Evolutionary conservation across 2,113 vertebrate genomes (phyloP).

Genomic region (Zosterops pallidus): DNA sequence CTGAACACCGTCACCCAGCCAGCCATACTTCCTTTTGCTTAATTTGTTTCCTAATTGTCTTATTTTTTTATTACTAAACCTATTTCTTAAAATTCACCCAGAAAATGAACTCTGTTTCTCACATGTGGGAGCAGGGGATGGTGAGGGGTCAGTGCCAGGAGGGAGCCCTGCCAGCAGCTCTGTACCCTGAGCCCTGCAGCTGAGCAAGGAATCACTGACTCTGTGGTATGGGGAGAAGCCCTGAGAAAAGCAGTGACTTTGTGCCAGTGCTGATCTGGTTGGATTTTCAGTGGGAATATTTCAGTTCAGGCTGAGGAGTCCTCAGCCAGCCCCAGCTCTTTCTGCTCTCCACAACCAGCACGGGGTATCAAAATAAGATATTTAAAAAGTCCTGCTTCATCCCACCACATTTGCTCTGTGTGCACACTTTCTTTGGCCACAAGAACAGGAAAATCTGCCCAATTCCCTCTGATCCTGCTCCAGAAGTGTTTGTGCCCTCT

Average conservation of each 20-base stretch:
- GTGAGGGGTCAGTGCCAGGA: background rate
- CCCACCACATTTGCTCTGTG: rapidly evolving
- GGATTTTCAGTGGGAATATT: rapidly evolving
- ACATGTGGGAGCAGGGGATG: background rate
- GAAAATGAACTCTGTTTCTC: too few relatives aligned
- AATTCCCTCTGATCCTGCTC: rapidly evolving
- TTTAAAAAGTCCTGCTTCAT: background rate
- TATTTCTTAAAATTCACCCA: too few relatives aligned
- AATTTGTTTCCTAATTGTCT: too few relatives aligned
- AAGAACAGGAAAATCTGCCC: background rate
- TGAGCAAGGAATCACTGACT: background rate
- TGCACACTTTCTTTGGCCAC: background rate
- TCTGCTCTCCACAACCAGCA: background rate
- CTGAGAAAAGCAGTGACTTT: background rate
- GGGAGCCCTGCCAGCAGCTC: background rate
- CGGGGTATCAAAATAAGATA: rapidly evolving
- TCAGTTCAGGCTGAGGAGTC: background rate
- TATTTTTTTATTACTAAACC: too few relatives aligned
- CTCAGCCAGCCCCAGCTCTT: background rate
- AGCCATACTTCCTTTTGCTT: too few relatives aligned
- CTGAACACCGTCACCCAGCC: too few relatives aligned
- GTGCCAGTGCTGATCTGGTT: background rate
- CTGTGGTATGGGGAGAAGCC: rapidly evolving
- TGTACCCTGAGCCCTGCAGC: background rate
- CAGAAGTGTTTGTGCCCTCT: rapidly evolving